Evolutionary conservation across 2,797 vertebrate species (phyloP).

Genomic region (Martes flavigula): DNA sequence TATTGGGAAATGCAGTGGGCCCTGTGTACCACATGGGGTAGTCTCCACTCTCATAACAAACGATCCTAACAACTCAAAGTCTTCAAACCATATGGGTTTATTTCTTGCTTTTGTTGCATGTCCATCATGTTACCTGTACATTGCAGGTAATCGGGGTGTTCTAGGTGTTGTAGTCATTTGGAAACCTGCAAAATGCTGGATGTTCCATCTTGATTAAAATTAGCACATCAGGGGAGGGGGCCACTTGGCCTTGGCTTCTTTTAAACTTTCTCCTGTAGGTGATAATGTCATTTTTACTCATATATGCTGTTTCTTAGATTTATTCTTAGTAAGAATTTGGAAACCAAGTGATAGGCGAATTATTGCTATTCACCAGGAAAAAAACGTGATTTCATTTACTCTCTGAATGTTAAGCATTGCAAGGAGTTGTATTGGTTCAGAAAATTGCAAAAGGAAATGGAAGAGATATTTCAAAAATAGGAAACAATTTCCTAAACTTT

Average conservation of each 20-base stretch:
- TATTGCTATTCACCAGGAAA: not conserved
- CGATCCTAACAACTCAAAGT: not conserved
- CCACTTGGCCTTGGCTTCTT: not conserved
- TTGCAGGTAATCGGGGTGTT: not conserved
- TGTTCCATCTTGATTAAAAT: not conserved
- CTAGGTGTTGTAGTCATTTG: not conserved
- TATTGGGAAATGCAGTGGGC: too few relatives aligned
- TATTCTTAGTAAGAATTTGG: not conserved
- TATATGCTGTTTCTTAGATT: not conserved
- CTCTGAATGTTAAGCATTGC: not conserved
- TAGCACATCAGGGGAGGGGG: not conserved
- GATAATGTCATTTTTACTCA: not conserved
- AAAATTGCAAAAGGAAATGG: conserved; percentile 4
- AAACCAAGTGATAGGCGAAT: not conserved
- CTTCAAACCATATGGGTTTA: not conserved
- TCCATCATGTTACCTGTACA: too few relatives aligned
- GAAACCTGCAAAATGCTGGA: not conserved
- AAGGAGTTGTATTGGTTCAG: not conserved
- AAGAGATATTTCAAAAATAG: not conserved
- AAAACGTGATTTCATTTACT: not conserved
- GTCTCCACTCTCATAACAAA: too few relatives aligned
- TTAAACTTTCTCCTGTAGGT: not conserved
- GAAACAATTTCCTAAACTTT: not conserved
- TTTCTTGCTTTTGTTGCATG: not conserved
- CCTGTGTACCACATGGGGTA: not conserved